Conservation (phyloP, 1,140 invertebrate genomes). For the Lordiphosa mommai region DNA sequence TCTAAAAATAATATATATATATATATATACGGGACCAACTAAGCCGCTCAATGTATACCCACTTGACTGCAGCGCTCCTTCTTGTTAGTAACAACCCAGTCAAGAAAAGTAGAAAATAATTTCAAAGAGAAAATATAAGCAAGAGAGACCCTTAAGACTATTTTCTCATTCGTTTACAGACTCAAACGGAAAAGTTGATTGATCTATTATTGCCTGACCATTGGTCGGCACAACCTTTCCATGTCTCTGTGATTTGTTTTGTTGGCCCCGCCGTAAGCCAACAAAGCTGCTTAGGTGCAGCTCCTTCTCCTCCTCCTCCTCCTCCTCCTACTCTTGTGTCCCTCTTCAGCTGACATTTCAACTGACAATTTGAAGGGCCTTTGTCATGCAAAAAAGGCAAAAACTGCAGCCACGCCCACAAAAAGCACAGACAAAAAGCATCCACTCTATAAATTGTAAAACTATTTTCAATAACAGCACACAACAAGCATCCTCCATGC, state of each 20-base stretch:
- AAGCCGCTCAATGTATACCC: no score
- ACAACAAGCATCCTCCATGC: slow-evolving; percentile 43
- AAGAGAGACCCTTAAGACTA: no score
- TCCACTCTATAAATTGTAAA: slow-evolving; percentile 68
- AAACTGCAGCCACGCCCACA: slow-evolving; percentile 32
- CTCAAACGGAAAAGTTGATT: no score
- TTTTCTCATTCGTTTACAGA: no score
- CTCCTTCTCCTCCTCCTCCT: slow-evolving; percentile 13
- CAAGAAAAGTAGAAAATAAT: no score
- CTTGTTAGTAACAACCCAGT: no score
- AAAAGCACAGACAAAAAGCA: slow-evolving; percentile 7
- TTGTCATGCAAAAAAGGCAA: slow-evolving; percentile 66
- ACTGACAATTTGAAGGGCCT: slow-evolving; percentile 69
- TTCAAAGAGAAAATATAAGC: no score
- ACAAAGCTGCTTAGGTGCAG: slow-evolving; percentile 69
- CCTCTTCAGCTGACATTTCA: slow-evolving; percentile 69
- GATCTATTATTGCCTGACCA: slow-evolving; percentile 8
- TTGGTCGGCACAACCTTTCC: slow-evolving; percentile 23
- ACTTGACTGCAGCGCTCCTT: no score
- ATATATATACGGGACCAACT: no score
- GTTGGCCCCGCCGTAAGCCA: slow-evolving; percentile 40
- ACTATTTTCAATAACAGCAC: slow-evolving; percentile 73
- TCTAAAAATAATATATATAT: no score
- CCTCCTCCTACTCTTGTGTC: slow-evolving; percentile 8
- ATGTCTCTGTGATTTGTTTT: slow-evolving; percentile 34